phyloP scores from a whole-genome alignment of 2,888 invertebrate species.

The Agriopis aurantiaria region DNA sequence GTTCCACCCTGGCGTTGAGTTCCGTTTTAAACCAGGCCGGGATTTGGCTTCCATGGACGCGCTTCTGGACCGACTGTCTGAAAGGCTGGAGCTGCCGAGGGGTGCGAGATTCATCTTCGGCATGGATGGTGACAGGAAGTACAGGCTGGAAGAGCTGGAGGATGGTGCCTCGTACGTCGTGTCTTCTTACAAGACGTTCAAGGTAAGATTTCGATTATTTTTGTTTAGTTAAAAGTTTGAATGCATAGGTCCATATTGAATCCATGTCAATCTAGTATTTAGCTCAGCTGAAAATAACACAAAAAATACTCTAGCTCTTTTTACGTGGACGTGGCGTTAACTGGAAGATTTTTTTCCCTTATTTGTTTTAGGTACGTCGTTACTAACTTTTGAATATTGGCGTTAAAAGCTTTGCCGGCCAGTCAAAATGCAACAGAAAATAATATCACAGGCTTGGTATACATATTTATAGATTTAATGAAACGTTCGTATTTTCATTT shows the following conservation, averaged over 20 bases:
- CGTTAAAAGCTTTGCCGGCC: too few relatives aligned
- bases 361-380: too few relatives aligned
- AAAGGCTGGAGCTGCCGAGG: conserved; percentile 94
- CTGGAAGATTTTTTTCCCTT: not conserved
- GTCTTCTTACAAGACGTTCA: conserved; percentile 96
- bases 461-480: not conserved
- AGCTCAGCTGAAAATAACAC: too few relatives aligned
- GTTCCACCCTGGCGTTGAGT: conserved; percentile 95
- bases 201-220: conserved; percentile 84
- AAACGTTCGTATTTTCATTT: not conserved
- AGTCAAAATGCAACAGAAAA: too few relatives aligned
- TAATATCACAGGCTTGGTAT: not conserved
- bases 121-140: conserved; percentile 95
- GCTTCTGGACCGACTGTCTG: conserved; percentile 94
- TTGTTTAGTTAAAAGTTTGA: not conserved
- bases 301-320: too few relatives aligned
- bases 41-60: conserved; percentile 95
- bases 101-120: conserved; percentile 97
- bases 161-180: conserved; percentile 97
- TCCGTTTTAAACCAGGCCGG: conserved; percentile 94
- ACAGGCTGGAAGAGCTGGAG: conserved; percentile 93
- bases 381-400: too few relatives aligned
- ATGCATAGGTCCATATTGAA: not conserved
- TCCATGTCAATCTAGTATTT: not conserved
- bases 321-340: too few relatives aligned